Percentiles rank a stretch among this genome's conserved stretches.
phyloP scores from a whole-genome alignment of 2,797 vertebrate genomes.

The Hyperoplus immaculatus region DNA sequence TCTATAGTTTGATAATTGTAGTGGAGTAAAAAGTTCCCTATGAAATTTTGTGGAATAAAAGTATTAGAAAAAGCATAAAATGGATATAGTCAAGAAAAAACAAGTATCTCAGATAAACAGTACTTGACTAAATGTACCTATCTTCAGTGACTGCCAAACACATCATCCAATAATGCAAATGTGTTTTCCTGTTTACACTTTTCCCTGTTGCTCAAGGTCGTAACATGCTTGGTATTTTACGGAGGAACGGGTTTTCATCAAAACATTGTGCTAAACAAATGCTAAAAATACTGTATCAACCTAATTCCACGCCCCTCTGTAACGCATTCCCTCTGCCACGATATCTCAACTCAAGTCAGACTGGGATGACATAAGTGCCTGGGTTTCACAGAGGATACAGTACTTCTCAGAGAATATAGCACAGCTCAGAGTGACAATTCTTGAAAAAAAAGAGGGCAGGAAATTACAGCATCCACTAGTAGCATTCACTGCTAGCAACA shows the following conservation, averaged over 20 bases:
- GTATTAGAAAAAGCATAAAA: neutral
- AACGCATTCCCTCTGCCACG: conserved; percentile 49
- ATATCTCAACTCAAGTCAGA: conserved; percentile 56
- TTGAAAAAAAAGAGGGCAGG: conserved; percentile 35
- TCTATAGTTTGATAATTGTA: neutral
- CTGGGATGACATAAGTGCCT: conserved; percentile 71
- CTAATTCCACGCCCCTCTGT: conserved; percentile 24
- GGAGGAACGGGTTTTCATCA: conserved; percentile 29
- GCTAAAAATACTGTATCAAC: conserved; percentile 64
- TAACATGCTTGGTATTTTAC: conserved; percentile 39
- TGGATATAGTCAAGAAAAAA: neutral
- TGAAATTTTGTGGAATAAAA: neutral
- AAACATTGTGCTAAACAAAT: conserved; percentile 37
- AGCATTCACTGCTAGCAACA: neutral
- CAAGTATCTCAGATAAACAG: neutral
- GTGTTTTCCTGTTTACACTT: conserved; percentile 41
- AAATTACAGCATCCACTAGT: conserved; percentile 33
- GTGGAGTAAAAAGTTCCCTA: neutral
- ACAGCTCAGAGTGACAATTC: conserved; percentile 39
- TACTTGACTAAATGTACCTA: neutral
- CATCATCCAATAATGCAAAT: conserved; percentile 32
- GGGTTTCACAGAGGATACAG: conserved; percentile 51
- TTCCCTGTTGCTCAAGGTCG: conserved; percentile 42
- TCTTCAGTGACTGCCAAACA: conserved; percentile 19
- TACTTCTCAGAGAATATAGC: conserved; percentile 47